phyloP scores from a whole-genome alignment of 1,140 invertebrate species.

The Papilio machaon region DNA sequence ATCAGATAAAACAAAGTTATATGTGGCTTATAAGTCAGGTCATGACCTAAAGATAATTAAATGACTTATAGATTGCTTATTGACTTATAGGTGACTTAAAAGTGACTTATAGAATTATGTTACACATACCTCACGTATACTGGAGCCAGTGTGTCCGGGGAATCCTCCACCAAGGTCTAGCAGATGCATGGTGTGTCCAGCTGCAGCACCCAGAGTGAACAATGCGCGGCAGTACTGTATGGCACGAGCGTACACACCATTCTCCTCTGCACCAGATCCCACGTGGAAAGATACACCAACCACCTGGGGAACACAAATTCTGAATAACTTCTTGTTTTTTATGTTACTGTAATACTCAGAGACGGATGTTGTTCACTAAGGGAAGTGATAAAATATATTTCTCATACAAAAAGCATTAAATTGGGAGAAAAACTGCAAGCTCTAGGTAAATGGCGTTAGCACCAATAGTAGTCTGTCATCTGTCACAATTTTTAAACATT shows the following conservation, averaged over 20 bases:
- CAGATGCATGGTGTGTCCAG: slow-evolving; percentile 88
- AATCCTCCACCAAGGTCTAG: slow-evolving; percentile 95
- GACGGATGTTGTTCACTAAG: no score
- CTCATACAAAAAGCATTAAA: no score
- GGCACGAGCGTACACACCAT: slow-evolving; percentile 88
- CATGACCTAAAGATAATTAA: no score
- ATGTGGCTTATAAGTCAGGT: no score
- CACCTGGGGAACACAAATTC: slow-evolving; percentile 75
- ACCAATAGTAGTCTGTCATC: no score
- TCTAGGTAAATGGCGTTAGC: no score
- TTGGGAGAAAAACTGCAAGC: no score
- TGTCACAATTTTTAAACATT: no score
- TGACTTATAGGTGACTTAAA: neutral
- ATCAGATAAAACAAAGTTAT: no score
- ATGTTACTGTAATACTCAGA: no score
- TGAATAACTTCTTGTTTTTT: no score
- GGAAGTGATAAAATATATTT: no score
- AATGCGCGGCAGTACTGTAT: slow-evolving; percentile 86
- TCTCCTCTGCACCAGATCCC: slow-evolving; percentile 92
- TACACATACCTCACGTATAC: slow-evolving; percentile 84
- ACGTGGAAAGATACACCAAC: slow-evolving; percentile 95
- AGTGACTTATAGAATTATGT: neutral
- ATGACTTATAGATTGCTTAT: neutral
- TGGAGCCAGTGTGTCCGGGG: slow-evolving; percentile 87
- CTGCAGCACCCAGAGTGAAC: slow-evolving; percentile 86